phyloP scores from a whole-genome alignment of 1,140 invertebrate genomes.

The Bradysia coprophila region DNA sequence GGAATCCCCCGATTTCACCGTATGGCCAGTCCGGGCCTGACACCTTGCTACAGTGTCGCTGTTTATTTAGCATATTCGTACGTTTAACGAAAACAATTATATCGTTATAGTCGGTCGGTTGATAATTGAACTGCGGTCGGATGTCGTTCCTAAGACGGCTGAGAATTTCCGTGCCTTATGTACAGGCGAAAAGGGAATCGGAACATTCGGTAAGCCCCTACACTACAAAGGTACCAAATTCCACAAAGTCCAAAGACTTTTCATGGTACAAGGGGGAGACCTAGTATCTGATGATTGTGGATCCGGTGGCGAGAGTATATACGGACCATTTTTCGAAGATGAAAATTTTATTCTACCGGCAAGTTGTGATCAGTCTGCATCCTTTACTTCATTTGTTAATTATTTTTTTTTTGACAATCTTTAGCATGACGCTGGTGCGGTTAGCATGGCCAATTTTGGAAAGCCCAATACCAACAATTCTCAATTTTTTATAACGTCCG shows the following conservation, averaged over 20 bases:
- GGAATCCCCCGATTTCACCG: neutral
- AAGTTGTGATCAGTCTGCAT: conserved; percentile 6
- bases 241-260: conserved; percentile 55
- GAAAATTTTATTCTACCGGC: conserved; percentile 67
- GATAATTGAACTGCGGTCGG: conserved; percentile 59
- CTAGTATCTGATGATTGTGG: conserved; percentile 59
- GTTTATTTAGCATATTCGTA: conserved; percentile 9
- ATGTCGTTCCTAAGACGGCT: conserved; percentile 75
- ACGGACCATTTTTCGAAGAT: conserved; percentile 74
- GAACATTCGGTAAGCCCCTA: conserved; percentile 41
- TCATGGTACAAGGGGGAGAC: conserved; percentile 75
- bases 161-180: conserved; percentile 84
- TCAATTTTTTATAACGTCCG: conserved; percentile 87
- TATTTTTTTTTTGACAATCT: conserved; percentile 4
- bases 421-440: conserved; percentile 46
- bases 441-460: conserved; percentile 86
- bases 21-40: neutral
- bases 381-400: neutral
- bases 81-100: conserved; percentile 13
- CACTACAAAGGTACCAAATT: conserved; percentile 52
- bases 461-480: conserved; percentile 71
- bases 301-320: conserved; percentile 83
- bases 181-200: conserved; percentile 66
- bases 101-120: conserved; percentile 50
- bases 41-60: conserved; percentile 1